phyloP scores from a whole-genome alignment of 2,113 vertebrate genomes.

The Pseudorhombus dupliciocellatus region DNA sequence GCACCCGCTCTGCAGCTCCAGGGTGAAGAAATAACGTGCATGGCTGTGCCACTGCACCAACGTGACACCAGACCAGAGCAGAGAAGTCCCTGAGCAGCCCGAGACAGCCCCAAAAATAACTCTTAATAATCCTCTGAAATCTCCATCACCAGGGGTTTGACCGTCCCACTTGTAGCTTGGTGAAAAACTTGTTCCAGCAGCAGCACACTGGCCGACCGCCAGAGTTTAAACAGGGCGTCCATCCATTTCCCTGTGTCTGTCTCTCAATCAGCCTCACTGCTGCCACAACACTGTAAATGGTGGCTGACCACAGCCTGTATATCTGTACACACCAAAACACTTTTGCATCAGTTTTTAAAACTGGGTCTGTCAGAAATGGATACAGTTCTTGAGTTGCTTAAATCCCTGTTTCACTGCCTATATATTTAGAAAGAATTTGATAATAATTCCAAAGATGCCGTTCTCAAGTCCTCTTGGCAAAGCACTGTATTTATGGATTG shows the following conservation, averaged over 20 bases:
- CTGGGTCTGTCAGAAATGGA: no score
- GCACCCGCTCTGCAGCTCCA: constrained; percentile 21
- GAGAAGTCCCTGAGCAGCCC: not conserved
- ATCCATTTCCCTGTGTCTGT: constrained; percentile 4
- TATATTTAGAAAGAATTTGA: no score
- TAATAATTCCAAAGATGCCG: no score
- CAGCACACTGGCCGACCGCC: not conserved
- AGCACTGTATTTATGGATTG: no score
- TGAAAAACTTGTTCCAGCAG: constrained; percentile 23
- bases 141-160: constrained; percentile 39
- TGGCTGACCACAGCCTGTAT: not conserved
- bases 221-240: constrained; percentile 13
- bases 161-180: constrained; percentile 57
- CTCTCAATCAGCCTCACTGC: not conserved
- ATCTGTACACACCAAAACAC: not conserved
- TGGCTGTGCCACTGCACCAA: constrained; percentile 7
- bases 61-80: constrained; percentile 15
- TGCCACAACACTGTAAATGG: constrained; percentile 4
- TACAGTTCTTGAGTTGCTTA: no score
- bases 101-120: constrained; percentile 63
- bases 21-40: constrained; percentile 40
- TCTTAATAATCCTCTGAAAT: constrained; percentile 65
- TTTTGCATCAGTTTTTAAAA: not conserved
- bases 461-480: no score
- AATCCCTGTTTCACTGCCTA: no score